Evolutionary conservation across 2,113 vertebrate species (phyloP), one percentile per base, ranked within the genome.

Genomic region (Forbesichthys agassizii): DNA sequence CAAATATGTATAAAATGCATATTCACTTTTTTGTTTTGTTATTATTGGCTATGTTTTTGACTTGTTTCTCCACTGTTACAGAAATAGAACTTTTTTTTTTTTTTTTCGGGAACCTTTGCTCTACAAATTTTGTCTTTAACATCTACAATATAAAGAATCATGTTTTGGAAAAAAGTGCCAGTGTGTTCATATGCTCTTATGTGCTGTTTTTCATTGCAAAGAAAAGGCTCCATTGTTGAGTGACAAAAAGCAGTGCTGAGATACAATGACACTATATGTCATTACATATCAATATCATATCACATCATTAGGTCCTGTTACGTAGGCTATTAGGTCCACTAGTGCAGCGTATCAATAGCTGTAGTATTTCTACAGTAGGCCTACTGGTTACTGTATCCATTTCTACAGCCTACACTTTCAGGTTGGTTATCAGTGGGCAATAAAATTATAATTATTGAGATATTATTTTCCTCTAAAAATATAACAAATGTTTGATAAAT

Each of bases 71-170:
- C 68, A 82, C 90, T 91, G 92, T 93, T 91, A 92, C 84, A 88
- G 81, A 90, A 88, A 82, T 88, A 87, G 86, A 86, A 80, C 64
- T 74, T 88, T 89, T 74, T 88, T 89, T 85, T 85, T 85, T 85
- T 88, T 75, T 18, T 78, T 84, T 88, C 61, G 84, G 92, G 79
- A 86, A 92, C 91, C 76, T 86, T 92, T 61, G 78, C 92, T 92
- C 91, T 92, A 73, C 20, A 92, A 84, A 90, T 91, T 69, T 92
- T 92, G 92, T 94, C 92, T 95, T 95, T 94, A 93, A 93, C 93
- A 90, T 94, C 88, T 90, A 92, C 76, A 60, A 89, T 92, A 92
- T 92, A 94, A 95, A 94, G 92, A 94, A 95, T 94, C 86, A 88
- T 93, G 85, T 94, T 92, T 93, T 93, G 92, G 89, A 92, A 92